Evolutionary conservation across 2,797 vertebrate species (phyloP).

Genomic region (Petrocephalus sullivani): DNA sequence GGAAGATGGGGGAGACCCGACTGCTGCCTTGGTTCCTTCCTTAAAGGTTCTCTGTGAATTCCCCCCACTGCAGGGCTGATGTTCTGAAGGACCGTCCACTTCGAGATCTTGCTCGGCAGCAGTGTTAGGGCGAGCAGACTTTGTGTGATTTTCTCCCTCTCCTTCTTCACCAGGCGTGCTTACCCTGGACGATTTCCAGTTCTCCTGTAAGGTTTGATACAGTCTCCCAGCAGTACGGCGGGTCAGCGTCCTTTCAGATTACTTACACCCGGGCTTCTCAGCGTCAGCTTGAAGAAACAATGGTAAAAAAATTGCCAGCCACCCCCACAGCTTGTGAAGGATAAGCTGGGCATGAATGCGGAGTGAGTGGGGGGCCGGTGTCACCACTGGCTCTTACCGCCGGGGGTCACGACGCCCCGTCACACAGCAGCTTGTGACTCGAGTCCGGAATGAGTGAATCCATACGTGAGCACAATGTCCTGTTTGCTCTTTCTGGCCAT

Average conservation of each 20-base stretch:
- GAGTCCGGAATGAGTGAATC: background rate
- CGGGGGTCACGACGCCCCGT: background rate
- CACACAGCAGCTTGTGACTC: background rate
- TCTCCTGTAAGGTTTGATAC: background rate
- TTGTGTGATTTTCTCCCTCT: background rate
- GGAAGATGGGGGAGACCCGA: background rate
- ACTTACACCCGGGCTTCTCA: background rate
- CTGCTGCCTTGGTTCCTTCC: background rate
- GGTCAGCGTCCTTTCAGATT: background rate
- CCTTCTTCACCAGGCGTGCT: background rate
- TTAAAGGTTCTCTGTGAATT: background rate
- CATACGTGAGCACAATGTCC: slow-evolving; percentile 4
- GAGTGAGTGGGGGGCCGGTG: background rate
- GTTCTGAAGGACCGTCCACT: background rate
- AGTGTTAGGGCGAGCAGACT: background rate
- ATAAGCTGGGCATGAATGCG: background rate
- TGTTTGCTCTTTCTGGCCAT: background rate
- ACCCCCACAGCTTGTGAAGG: background rate
- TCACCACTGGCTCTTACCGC: background rate
- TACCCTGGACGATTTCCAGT: background rate
- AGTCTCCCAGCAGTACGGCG: background rate
- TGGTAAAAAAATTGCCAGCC: background rate
- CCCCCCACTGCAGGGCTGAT: background rate
- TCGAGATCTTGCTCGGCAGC: background rate
- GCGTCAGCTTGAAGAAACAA: background rate